Conservation (phyloP, 2,113 vertebrate genomes). For the Zosterops lateralis region DNA sequence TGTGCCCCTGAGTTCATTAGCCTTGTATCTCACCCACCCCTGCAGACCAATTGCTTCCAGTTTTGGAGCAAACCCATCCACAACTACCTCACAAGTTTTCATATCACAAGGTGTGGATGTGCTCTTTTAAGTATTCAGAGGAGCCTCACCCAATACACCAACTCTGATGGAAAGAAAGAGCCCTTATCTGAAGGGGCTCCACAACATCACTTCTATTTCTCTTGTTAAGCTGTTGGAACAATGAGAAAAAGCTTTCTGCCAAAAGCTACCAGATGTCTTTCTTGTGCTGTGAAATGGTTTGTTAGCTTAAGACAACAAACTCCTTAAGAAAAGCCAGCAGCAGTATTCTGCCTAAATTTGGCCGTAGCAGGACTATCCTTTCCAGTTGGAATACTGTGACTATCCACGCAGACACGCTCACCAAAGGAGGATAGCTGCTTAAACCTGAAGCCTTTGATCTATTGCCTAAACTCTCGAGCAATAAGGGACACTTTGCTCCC, state of each 20-base stretch:
- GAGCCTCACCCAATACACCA: neutral
- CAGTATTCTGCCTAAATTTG: neutral
- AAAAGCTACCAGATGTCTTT: neutral
- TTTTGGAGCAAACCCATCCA: neutral
- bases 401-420: neutral
- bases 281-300: neutral
- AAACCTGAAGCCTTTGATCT: slow-evolving; percentile 13
- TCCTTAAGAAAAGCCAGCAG: neutral
- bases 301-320: neutral
- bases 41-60: neutral
- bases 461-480: neutral
- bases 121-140: neutral
- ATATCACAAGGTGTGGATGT: neutral
- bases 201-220: neutral
- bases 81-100: neutral
- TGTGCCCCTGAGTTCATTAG: neutral
- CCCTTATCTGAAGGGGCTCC: neutral
- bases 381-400: neutral
- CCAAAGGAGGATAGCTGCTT: neutral
- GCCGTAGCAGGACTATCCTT: neutral
- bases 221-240: no score
- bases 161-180: neutral
- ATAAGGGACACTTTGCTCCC: slow-evolving; percentile 31
- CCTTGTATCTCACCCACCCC: neutral
- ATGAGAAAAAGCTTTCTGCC: neutral